These are phyloP conservation scores for Dermatemys mawii DNA, from an alignment of 2,113 vertebrate species.

Conservation along the genomic window DNA sequence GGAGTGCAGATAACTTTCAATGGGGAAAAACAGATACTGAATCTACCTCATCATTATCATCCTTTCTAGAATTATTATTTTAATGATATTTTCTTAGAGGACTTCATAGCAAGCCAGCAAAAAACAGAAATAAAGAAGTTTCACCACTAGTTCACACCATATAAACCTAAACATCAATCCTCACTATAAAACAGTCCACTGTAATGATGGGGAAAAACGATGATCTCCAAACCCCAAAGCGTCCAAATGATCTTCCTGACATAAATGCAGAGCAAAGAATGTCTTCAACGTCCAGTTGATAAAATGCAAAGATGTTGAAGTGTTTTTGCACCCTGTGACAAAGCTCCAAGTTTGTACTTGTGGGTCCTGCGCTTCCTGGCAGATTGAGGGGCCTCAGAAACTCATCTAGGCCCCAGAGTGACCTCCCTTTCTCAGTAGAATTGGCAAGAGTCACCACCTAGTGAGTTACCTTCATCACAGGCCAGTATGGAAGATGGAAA, in stretches of 20 bases:
- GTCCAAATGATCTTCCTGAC: slow-evolving; percentile 27
- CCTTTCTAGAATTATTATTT: background rate
- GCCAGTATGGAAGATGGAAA: too few species aligned
- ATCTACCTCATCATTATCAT: background rate
- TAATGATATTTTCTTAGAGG: slow-evolving; percentile 26
- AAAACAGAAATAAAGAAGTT: slow-evolving; percentile 26
- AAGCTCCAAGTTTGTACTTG: too few species aligned
- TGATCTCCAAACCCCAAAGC: slow-evolving; percentile 7
- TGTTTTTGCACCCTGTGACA: too few species aligned
- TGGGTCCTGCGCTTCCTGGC: too few species aligned
- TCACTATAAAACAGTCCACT: background rate
- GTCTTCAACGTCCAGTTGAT: slow-evolving; percentile 22
- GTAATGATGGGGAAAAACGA: slow-evolving; percentile 16
- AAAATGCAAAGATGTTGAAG: slow-evolving; percentile 33
- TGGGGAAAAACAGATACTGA: background rate
- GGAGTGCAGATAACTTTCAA: slow-evolving; percentile 28
- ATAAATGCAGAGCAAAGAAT: background rate
- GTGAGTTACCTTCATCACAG: too few species aligned
- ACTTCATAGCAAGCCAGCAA: slow-evolving; percentile 3
- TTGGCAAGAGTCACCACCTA: too few species aligned
- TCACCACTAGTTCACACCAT: slow-evolving; percentile 9
- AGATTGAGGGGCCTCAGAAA: too few species aligned
- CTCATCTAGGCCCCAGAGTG: too few species aligned
- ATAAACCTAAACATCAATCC: slow-evolving; percentile 19
- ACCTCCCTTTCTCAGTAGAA: too few species aligned